Base-by-base conservation (phyloP, 1,140 invertebrate species). In the Caerostris extrusa region DNA sequence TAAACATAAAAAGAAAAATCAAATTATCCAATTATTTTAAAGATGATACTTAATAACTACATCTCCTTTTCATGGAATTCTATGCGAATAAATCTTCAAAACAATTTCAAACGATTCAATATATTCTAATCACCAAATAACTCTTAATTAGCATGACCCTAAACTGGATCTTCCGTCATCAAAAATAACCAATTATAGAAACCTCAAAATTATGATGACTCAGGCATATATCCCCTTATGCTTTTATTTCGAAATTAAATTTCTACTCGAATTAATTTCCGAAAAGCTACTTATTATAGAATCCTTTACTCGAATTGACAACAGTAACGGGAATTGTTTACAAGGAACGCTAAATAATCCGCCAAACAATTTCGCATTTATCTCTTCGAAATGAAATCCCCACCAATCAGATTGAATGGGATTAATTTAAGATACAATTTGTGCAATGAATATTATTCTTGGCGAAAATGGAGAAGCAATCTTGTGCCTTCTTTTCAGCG, bases 191-290 rank as follows among this genome's bases (percentile, higher is more conserved):
- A 77, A 77, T 1, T 34, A 34, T 50, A 12, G 8, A 53, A 53
- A 50, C 19, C 71, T 77, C 19, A 77, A 77, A 77, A 77, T 77
- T 77, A 5, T 50, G 34, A 50, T 77, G 12, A 12, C 34, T 5
- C 5, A 34, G 50, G 34, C 0, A 34, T 53, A 2, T 5, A 12
- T 12, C 10, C 17, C 61, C 61, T 50, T 7, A 10, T 3, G 10
- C 19, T 77, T 77, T 77, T 50, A 77, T 77, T 77, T 77, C 69
- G 34, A 12, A 77, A 77, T 77, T 12, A 77, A 77, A 77, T 77
- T 53, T 77, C 71, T 53, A 77, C 71, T 3, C 8, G 71, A 77
- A 77, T 77, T 77, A 77, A 77, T 77, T 77, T 77, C 34, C 19
- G 34, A 1, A 53, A 53, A 34, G 34, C 34, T 5, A 77, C 8